phyloP scores from a whole-genome alignment of 2,113 vertebrate species.

The Microtus oregoni region DNA sequence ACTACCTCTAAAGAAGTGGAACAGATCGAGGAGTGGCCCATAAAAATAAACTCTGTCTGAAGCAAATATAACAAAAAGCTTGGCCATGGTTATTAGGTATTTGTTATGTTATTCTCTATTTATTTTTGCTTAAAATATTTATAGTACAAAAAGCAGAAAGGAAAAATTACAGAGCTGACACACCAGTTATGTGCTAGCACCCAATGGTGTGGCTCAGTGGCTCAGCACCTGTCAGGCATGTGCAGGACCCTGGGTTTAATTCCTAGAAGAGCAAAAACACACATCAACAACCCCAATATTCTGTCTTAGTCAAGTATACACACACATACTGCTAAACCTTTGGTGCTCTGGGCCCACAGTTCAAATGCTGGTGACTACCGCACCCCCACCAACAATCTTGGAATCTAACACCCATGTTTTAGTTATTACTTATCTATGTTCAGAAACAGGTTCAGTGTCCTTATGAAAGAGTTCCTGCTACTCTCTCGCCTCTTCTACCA shows the following conservation, averaged over 20 bases:
- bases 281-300: neutral
- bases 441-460: neutral
- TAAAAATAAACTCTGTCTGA: neutral
- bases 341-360: neutral
- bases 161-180: neutral
- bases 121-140: constrained; percentile 24
- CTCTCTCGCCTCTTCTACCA: neutral
- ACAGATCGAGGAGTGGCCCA: neutral
- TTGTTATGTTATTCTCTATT: neutral
- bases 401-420: neutral
- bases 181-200: neutral
- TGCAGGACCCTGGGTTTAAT: neutral
- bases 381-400: neutral
- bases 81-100: neutral
- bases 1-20: neutral
- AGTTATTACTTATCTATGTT: neutral
- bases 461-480: neutral
- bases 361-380: neutral
- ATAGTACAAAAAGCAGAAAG: constrained; percentile 16
- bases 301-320: neutral
- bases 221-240: neutral
- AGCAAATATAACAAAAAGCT: neutral
- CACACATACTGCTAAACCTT: neutral
- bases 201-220: neutral
- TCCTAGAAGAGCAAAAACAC: neutral